phyloP scores from a whole-genome alignment of 2,113 vertebrate species.

The Colossoma macropomum region DNA sequence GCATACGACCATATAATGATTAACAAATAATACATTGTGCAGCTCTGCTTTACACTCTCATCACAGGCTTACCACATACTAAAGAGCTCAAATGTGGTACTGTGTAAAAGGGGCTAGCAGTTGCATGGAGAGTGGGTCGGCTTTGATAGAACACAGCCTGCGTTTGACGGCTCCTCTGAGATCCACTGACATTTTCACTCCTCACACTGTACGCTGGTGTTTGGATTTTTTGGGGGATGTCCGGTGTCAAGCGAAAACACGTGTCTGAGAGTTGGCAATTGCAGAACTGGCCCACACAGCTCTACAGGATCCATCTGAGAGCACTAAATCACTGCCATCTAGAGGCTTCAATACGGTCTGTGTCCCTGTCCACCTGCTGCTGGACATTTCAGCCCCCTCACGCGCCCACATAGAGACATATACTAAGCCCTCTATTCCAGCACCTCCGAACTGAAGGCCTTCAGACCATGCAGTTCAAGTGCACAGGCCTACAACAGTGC shows the following conservation, averaged over 20 bases:
- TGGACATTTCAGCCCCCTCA: slow-evolving; percentile 6
- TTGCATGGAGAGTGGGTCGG: background rate
- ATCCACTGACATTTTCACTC: slow-evolving; percentile 14
- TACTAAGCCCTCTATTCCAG: slow-evolving; percentile 11
- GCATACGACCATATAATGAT: no score
- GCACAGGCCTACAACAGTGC: slow-evolving; percentile 2
- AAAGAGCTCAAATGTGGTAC: slow-evolving; percentile 16
- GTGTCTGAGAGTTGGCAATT: slow-evolving; percentile 36
- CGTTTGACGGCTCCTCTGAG: slow-evolving; percentile 32
- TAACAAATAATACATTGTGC: no score
- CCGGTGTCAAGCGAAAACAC: slow-evolving; percentile 52
- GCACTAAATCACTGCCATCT: slow-evolving; percentile 46
- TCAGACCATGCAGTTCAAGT: background rate
- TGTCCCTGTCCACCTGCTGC: slow-evolving; percentile 45
- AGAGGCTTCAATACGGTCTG: slow-evolving; percentile 22
- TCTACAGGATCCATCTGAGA: slow-evolving; percentile 30
- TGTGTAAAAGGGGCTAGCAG: slow-evolving; percentile 14
- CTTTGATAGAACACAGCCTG: slow-evolving; percentile 37
- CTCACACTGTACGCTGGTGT: slow-evolving; percentile 35
- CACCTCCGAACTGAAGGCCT: slow-evolving; percentile 5
- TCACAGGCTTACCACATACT: slow-evolving; percentile 10
- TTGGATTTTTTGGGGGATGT: slow-evolving; percentile 29
- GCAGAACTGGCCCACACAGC: background rate
- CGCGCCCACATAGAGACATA: slow-evolving; percentile 1
- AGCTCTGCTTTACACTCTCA: background rate